Percentiles rank a stretch among this genome's conserved stretches.
phyloP scores from a whole-genome alignment of 1,140 invertebrate species.

The Hydropsyche tenuis region DNA sequence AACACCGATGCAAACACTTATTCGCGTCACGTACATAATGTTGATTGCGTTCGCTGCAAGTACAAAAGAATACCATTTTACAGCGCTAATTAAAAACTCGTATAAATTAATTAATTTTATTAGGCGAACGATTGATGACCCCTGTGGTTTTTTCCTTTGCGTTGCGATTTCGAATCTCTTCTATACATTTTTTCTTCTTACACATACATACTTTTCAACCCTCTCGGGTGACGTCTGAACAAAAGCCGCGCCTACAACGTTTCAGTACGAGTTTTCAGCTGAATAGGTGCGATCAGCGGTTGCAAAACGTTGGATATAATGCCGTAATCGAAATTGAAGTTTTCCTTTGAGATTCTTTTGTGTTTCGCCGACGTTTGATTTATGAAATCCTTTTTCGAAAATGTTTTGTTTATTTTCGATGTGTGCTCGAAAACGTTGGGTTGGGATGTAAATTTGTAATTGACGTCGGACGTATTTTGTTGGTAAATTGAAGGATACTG shows the following conservation, averaged over 20 bases:
- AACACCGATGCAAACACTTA: background rate
- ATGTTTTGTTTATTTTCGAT: too few species aligned
- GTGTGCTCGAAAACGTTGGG: too few species aligned
- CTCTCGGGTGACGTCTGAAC: slow-evolving; percentile 16
- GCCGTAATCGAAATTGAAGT: too few species aligned
- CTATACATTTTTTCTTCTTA: background rate
- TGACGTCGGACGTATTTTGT: background rate
- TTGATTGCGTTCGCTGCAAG: background rate
- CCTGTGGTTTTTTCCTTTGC: background rate
- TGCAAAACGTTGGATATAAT: too few species aligned
- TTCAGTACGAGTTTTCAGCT: background rate
- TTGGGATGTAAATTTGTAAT: too few species aligned
- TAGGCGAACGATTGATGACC: background rate
- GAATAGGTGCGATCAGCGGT: too few species aligned
- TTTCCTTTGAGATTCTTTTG: too few species aligned
- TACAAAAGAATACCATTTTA: too few species aligned
- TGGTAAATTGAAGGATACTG: slow-evolving; percentile 18
- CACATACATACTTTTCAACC: slow-evolving; percentile 20
- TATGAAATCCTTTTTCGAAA: too few species aligned
- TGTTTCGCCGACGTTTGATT: too few species aligned
- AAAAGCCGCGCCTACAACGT: slow-evolving; percentile 41
- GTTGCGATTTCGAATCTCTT: background rate
- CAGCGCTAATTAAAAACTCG: too few species aligned
- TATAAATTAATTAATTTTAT: too few species aligned
- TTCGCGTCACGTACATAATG: slow-evolving; percentile 1